phyloP scores from a whole-genome alignment of 2,888 invertebrate genomes.

The Tryphoninae sp. region DNA sequence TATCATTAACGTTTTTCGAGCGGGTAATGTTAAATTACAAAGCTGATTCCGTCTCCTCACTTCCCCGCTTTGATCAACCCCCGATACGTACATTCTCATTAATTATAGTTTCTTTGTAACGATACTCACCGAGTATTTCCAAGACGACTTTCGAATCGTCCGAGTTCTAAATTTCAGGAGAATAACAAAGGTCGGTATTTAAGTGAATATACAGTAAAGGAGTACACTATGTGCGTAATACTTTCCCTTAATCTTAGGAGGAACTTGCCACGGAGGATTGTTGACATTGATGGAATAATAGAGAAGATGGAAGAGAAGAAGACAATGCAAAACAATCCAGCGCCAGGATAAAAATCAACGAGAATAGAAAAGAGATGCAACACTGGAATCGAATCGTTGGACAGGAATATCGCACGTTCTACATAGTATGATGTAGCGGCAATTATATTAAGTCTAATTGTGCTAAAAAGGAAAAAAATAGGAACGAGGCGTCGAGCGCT shows the following conservation, averaged over 20 bases:
- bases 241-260: no score
- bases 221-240: no score
- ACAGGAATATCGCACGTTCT: conserved; percentile 57
- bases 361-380: not conserved
- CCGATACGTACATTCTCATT: no score
- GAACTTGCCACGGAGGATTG: no score
- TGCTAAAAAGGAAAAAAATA: conserved; percentile 21
- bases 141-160: conserved; percentile 1
- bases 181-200: no score
- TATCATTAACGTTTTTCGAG: not conserved
- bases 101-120: no score
- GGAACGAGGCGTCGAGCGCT: not conserved
- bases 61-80: not conserved
- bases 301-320: no score
- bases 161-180: not conserved
- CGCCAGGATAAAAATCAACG: no score
- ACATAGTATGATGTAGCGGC: conserved; percentile 40
- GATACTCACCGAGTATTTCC: not conserved
- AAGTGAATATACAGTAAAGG: no score
- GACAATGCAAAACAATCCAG: not conserved
- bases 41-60: not conserved
- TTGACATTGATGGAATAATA: no score
- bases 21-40: not conserved
- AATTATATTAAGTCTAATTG: conserved; percentile 37
- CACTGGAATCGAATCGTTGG: not conserved